Conservation (phyloP, 2,888 invertebrate genomes). For the Brachyopa scutellaris region DNA sequence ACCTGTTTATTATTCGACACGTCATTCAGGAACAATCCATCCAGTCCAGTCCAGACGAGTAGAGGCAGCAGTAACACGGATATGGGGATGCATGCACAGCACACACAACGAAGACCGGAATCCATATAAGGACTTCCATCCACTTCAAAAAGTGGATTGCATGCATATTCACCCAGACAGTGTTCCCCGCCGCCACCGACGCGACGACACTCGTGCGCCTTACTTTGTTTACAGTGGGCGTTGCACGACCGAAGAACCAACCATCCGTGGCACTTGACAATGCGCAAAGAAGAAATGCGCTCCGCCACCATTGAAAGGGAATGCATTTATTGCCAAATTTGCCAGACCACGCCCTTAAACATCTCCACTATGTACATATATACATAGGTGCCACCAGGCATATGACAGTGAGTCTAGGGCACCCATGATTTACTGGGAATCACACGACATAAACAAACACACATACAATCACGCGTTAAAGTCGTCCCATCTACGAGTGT, state of each 20-base stretch:
- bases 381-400: slow-evolving; percentile 32
- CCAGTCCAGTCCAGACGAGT: neutral
- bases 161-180: slow-evolving; percentile 20
- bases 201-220: neutral
- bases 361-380: slow-evolving; percentile 41
- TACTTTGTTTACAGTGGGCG: slow-evolving; percentile 68
- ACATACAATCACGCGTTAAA: neutral
- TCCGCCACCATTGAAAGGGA: slow-evolving; percentile 58
- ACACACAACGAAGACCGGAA: slow-evolving; percentile 24
- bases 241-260: slow-evolving; percentile 58
- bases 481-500: slow-evolving; percentile 1
- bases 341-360: slow-evolving; percentile 65
- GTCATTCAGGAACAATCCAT: slow-evolving; percentile 63
- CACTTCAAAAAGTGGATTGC: slow-evolving; percentile 59
- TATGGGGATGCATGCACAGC: neutral
- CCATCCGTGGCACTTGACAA: slow-evolving; percentile 68
- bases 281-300: slow-evolving; percentile 68
- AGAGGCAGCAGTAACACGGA: neutral
- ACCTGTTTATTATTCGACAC: slow-evolving; percentile 70
- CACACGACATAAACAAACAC: slow-evolving; percentile 13
- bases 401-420: slow-evolving; percentile 58
- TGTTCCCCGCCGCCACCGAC: neutral
- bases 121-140: slow-evolving; percentile 68
- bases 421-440: slow-evolving; percentile 57
- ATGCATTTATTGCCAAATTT: slow-evolving; percentile 67